Percentiles rank a stretch among this genome's conserved stretches.
phyloP scores from a whole-genome alignment of 2,797 vertebrate genomes.

The Bradypus variegatus region DNA sequence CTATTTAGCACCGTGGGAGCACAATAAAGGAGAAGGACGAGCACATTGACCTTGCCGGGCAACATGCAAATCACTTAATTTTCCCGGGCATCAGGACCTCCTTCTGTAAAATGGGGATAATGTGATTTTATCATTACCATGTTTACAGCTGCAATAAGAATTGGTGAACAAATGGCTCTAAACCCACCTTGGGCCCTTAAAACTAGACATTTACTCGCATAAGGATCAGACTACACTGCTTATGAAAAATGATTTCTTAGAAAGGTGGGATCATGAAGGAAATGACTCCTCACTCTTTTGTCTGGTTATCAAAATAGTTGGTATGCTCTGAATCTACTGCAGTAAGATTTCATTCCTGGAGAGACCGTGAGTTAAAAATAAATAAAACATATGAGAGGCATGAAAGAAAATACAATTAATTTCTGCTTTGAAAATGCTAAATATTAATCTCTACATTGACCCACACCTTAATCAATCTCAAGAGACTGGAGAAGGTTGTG shows the following conservation, averaged over 20 bases:
- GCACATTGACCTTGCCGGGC: rapidly evolving
- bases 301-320: background rate
- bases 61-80: background rate
- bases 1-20: background rate
- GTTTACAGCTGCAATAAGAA: background rate
- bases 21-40: too few relatives aligned
- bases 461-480: background rate
- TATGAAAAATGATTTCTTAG: background rate
- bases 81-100: background rate
- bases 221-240: background rate
- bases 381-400: background rate
- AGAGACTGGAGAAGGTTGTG: background rate
- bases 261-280: background rate
- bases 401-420: background rate
- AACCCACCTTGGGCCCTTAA: background rate
- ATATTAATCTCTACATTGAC: background rate
- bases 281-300: background rate
- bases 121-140: background rate
- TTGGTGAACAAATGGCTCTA: background rate
- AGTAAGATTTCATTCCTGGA: background rate
- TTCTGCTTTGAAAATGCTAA: background rate
- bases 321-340: background rate
- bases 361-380: background rate
- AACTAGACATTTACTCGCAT: rapidly evolving
- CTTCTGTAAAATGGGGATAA: background rate